Base-by-base conservation (phyloP, 2,113 vertebrate genomes). In the Cebidichthys violaceus region DNA sequence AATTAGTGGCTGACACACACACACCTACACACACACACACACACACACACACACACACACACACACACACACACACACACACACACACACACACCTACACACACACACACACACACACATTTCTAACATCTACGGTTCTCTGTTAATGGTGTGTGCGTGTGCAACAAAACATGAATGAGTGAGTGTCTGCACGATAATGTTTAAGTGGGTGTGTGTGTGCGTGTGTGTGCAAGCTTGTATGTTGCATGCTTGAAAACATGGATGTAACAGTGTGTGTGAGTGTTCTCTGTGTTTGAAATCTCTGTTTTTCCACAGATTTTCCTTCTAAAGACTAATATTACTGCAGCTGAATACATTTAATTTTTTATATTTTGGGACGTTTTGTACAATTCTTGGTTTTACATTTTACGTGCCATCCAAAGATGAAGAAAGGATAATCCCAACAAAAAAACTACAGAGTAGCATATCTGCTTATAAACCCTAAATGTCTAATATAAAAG, bases 1-100 rank as follows among this genome's bases (percentile, higher is more conserved):
- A 96, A 95, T 96, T 95, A 95, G 92, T 83, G 81, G 55, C 72
- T 79, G 3, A 73, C 69, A 61, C 69, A 80, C 79, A 43, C 67
- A 64, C 76, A 70, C 59, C 29, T 75, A 80, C 33, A 57, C 75
- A 79, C 67, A 73, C 72, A 70, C 77, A 61, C 72, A 74, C 72
- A 65, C 78, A 73, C 41, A 79, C 65, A 70, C 82, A 74, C 54
- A 39, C 13, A 39, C 61, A 61, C 75, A 77, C 47, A 59, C 72
- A 59, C 77, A 65, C 59, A 65, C 39, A 50, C 8, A 10, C 18
- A 74, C 43, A 59, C 78, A 35, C n/a, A 18, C 37, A 73, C 37
- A 22, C 4, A 55, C 24, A 47, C 15, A 47, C 43, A 47, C 43
- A 43, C 29, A 22, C 47, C 57, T 39, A 61, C n/a, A 20, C 54